Evolutionary conservation across 2,888 invertebrate species (phyloP), one percentile per base, ranked within the genome.

Genomic region (Argyresthia goedartella): DNA sequence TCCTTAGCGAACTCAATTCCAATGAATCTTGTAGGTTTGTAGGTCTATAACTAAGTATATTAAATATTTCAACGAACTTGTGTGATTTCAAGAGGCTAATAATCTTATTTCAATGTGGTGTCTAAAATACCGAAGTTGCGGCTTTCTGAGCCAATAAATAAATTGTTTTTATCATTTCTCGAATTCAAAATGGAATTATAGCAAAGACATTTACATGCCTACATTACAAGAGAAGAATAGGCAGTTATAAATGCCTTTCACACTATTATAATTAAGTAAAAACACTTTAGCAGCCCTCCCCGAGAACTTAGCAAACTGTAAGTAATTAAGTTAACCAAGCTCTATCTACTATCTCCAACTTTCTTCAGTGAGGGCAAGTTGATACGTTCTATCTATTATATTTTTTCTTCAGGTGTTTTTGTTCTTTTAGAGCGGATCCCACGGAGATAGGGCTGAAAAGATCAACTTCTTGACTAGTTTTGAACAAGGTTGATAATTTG

Each of bases 281-380:
- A 73, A 70, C 67, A 66, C 71, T 73, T 66, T 59, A 63, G 59
- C 56, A 44, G 57, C 56, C 2, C 59, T 61, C 56, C 60, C 69
- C 66, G 68, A 64, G 61, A 58, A 60, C 64, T 62, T 56, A 64
- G 71, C 73, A 72, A 69, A 72, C 69, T 76, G 25, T n/a, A n/a
- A n/a, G 25, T 25, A 78, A 78, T 77, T 74, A 74, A 73, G 69
- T 76, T 73, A 72, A 67, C 70, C 71, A 72, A 73, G 71, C 67
- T 63, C 64, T 67, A 47, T 61, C 63, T 67, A 63, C 62, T 62
- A 54, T 59, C 55, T 59, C 13, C 36, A 41, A 25, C 34, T 47
- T 33, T 47, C 13, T 47, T 44, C 16, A 15, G 44, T 44, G 44
- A 6, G 25, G 25, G 3, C 25, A 25, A 25, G 25, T 25, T 25